Evolutionary conservation across 1,140 invertebrate genomes (phyloP).

Genomic region (Leptopilina boulardi): DNA sequence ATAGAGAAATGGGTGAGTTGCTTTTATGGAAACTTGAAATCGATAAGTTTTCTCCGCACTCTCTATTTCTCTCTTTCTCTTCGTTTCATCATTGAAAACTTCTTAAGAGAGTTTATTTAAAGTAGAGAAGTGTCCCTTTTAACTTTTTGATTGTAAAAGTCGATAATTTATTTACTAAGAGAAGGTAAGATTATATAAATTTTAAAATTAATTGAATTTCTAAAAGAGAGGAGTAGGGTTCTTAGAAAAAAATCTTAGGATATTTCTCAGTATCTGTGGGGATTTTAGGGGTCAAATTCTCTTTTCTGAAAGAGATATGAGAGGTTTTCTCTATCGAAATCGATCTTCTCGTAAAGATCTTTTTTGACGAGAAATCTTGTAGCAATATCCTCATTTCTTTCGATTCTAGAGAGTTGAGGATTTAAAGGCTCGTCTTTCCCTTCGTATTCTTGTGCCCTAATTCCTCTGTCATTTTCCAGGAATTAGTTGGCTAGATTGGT

Average conservation of each 20-base stretch:
- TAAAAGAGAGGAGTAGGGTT: too few species aligned
- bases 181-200: not conserved
- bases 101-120: not conserved
- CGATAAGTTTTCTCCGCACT: not conserved
- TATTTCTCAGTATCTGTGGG: too few species aligned
- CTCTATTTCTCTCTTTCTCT: too few species aligned
- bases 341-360: not conserved
- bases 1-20: not conserved
- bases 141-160: not conserved
- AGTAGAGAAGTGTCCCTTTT: not conserved
- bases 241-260: too few species aligned
- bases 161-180: not conserved
- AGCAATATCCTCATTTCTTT: not conserved
- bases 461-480: not conserved
- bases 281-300: not conserved
- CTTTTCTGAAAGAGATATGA: not conserved
- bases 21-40: not conserved
- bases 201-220: not conserved
- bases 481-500: not conserved
- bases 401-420: not conserved
- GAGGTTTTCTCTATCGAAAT: not conserved
- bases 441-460: not conserved
- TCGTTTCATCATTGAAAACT: not conserved
- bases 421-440: not conserved
- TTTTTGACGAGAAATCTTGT: slow-evolving; percentile 3